Conservation (phyloP, 2,888 invertebrate genomes). For the Agrochola lota region DNA sequence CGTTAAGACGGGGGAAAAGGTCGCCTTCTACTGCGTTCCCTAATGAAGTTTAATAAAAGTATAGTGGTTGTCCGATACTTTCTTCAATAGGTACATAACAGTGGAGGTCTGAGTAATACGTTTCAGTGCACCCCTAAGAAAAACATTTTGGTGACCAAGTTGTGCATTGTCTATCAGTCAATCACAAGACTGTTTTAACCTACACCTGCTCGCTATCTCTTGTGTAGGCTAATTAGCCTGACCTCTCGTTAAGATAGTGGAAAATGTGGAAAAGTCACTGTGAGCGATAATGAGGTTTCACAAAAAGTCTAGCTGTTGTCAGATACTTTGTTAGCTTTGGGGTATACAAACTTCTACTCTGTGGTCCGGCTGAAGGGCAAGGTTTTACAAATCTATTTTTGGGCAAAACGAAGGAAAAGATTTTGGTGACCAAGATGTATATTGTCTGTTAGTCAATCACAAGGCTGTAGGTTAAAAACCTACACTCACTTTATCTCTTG, state of each 20-base stretch:
- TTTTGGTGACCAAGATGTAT: not conserved
- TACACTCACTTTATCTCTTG: conserved; percentile 20
- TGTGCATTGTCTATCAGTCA: not conserved
- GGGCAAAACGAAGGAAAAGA: not conserved
- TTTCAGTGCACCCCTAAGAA: not conserved
- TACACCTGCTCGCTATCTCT: not conserved
- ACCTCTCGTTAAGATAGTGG: not conserved
- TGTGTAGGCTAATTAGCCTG: not conserved
- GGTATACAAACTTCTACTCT: no score
- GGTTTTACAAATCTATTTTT: no score
- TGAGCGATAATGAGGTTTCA: no score
- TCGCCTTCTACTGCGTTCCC: not conserved
- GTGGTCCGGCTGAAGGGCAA: no score
- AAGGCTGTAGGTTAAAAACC: not conserved
- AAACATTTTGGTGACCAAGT: not conserved
- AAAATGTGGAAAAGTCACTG: no score
- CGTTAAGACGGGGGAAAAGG: conserved; percentile 9
- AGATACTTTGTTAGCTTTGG: no score
- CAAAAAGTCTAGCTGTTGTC: no score
- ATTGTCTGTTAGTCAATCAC: not conserved
- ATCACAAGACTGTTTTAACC: not conserved
- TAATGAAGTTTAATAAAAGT: not conserved
- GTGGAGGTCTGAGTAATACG: not conserved
- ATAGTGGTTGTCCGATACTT: not conserved
- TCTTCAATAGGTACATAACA: not conserved